Base-by-base conservation (phyloP, 30 jellyfish, hydroid and myxozoan genomes). In the Chrysaora quinquecirrha region DNA sequence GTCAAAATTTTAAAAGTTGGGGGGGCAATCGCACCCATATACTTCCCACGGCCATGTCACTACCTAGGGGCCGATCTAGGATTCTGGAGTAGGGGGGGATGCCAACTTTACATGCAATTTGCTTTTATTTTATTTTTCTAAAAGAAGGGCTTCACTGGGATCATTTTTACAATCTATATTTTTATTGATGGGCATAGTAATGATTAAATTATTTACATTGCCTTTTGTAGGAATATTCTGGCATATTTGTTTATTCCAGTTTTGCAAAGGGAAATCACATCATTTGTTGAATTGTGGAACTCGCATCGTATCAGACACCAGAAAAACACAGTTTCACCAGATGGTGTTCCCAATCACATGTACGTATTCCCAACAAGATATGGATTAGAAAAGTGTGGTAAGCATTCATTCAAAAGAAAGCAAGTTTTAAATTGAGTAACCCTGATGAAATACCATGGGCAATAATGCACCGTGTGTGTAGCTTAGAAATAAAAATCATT, bases 281-380 rank as follows among this genome's bases (percentile, higher is more conserved):
- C 23, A 65, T 65, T 65, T 31, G 33, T 18, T 18, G 52, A 65
- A 18, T 18, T 30, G 25, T 65, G 78, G 78, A 65, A 65, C 52
- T 30, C 52, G 56, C 78, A 65, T 30, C 28, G 78, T 16, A 65
- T 65, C 23, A 65, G 78, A 65, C 56, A 25, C 52, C 78, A 65
- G 52, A 65, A 30, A 30, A 30, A 65, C 16, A 65, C 78, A 25
- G 23, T 16, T 20, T 23, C 25, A 31, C 56, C 78, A 23, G 64
- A 65, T 65, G 78, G 78, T 23, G 78, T 65, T 18, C 78, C 78
- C 25, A 65, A 65, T 30, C 78, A 65, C 33, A 65, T 25, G 78
- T 65, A 65, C 33, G 48, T 2, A 18, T 65, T 65, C 33, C 78
- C 78, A 27, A 31, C 48, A 27, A 30, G 33, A 65, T 65, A 65